These are phyloP conservation scores for Criorhina ranunculi DNA, from an alignment of 2,888 invertebrate genomes.

Conservation along the genomic window DNA sequence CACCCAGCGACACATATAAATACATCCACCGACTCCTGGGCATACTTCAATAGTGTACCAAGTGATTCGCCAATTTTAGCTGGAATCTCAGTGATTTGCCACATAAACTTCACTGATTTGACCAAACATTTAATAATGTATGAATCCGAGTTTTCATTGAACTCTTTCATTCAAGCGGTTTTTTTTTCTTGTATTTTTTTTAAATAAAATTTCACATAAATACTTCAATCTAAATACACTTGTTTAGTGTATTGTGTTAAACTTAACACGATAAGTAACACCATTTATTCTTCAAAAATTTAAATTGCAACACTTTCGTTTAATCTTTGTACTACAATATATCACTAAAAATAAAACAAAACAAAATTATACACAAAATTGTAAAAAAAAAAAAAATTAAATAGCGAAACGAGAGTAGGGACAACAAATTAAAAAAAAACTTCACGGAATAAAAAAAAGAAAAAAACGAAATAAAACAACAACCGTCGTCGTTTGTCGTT, in stretches of 20 bases:
- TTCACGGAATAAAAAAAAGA: background rate
- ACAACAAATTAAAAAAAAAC: no score
- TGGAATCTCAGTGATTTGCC: conserved; percentile 84
- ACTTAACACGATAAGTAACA: conserved; percentile 40
- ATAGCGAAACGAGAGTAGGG: background rate
- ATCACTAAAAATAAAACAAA: conserved; percentile 47
- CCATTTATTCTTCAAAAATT: conserved; percentile 34
- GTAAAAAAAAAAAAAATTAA: conserved; percentile 17
- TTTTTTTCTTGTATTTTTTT: background rate
- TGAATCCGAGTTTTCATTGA: conserved; percentile 78
- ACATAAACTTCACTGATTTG: conserved; percentile 83
- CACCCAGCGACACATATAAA: conserved; percentile 85
- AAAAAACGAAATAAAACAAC: conserved; percentile 18
- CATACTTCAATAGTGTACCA: conserved; percentile 84
- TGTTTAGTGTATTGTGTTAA: conserved; percentile 15
- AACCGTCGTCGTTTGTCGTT: conserved; percentile 11
- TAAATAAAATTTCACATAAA: conserved; percentile 23
- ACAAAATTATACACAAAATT: background rate
- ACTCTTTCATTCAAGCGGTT: conserved; percentile 74
- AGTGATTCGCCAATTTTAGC: conserved; percentile 84
- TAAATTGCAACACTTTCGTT: conserved; percentile 9
- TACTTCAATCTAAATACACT: background rate
- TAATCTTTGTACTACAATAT: conserved; percentile 42
- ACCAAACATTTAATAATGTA: conserved; percentile 83
- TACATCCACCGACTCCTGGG: conserved; percentile 84